These are phyloP conservation scores for Psophia crepitans DNA, from an alignment of 2,113 vertebrate genomes.

Conservation along the genomic window DNA sequence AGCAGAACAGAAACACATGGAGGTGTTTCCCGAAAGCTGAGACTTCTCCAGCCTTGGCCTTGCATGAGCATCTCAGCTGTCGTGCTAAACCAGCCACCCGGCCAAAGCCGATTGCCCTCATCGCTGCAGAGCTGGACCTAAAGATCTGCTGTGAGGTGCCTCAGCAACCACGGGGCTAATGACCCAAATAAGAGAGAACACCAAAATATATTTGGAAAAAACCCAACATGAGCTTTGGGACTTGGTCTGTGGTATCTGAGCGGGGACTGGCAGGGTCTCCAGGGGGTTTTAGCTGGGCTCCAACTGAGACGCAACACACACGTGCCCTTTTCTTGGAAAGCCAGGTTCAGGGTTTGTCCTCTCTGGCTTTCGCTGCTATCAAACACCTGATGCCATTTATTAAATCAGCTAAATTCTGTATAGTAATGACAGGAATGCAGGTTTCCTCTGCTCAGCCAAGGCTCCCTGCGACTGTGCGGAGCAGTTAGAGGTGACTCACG, in stretches of 20 bases:
- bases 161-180: accelerated
- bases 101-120: accelerated
- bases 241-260: accelerated
- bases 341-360: background rate
- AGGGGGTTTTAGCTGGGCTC: background rate
- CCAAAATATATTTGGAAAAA: background rate
- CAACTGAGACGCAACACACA: background rate
- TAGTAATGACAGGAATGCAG: background rate
- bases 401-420: background rate
- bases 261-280: background rate
- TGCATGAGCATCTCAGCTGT: accelerated
- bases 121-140: background rate
- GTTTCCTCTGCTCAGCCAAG: background rate
- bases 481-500: background rate
- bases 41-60: background rate
- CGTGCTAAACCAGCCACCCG: background rate
- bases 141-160: background rate
- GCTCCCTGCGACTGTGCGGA: background rate
- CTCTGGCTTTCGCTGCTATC: background rate
- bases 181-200: background rate
- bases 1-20: background rate
- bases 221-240: accelerated
- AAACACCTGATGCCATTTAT: background rate
- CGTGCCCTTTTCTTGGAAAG: background rate
- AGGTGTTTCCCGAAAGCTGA: background rate